Base-by-base conservation (phyloP, 2,113 vertebrate genomes). In the Holacanthus passer region DNA sequence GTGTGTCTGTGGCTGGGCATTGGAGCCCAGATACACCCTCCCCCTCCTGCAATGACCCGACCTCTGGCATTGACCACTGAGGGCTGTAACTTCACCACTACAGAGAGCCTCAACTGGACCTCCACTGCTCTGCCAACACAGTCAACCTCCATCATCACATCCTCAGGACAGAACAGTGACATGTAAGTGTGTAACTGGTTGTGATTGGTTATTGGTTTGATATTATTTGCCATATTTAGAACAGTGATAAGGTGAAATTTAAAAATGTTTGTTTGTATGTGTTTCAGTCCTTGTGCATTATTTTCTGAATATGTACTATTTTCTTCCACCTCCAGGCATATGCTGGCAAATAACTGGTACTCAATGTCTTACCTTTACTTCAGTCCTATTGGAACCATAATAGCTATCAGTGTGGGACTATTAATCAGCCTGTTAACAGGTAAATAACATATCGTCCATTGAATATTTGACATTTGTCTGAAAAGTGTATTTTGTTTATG, bases 341-440 rank as follows among this genome's bases (percentile, higher is more conserved):
- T 32, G 7, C 82, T 97, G 72, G 95, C 93, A 78, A 94, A 96
- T 68, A 82, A 77, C 62, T 96, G 95, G 96, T 97, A 97, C 91
- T 96, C 96, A n/a, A 80, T 97, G 72, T 98, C 97, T 56, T 98
- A 97, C 86, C 76, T 97, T n/a, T 97, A 97, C 94, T 96, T 97
- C 89, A 95, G 95, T 84, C 95, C 95, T 6, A 31, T 97, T 84
- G 97, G 96, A 72, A 96, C 96, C 3, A 82, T 97, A 14, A 68
- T 79, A 52, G 92, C 94, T 16, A 7, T 98, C 48, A 3, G 0
- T 19, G 94, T 97, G 67, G 97, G 96, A 72, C 66, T 97, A 71
- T 85, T 95, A 32, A 77, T 93, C 85, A 97, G 97, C 84, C 71
- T 96, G 10, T 39, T 95, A 43, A 94, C 97, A 95, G 97, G 97